Percentiles rank a stretch among this genome's conserved stretches.
Conservation (phyloP, 2,888 invertebrate species). For the Tetropium fuscum region DNA sequence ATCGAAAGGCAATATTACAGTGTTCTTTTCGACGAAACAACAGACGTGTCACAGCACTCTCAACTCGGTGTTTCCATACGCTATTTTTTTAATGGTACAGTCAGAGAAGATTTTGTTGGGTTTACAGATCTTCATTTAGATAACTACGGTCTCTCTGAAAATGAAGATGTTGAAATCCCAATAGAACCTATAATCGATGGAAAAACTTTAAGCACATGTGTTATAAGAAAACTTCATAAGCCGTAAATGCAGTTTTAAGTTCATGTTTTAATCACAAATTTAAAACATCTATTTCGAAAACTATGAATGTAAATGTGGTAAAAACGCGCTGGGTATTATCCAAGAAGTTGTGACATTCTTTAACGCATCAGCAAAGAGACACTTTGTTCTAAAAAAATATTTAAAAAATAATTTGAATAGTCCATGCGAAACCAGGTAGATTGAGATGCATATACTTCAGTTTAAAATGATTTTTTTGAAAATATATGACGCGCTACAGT, state of each 20-base stretch:
- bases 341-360: conserved; percentile 10
- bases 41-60: neutral
- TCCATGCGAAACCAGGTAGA: conserved; percentile 15
- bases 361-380: conserved; percentile 6
- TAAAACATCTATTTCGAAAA: conserved; percentile 13
- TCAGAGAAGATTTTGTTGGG: conserved; percentile 1
- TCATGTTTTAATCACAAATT: conserved; percentile 6
- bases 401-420: conserved; percentile 8
- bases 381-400: conserved; percentile 11
- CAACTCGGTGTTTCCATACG: neutral
- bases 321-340: conserved; percentile 10
- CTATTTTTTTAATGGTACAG: neutral
- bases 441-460: conserved; percentile 12
- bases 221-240: neutral
- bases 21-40: neutral
- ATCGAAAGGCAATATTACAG: neutral
- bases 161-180: neutral
- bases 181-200: conserved; percentile 12
- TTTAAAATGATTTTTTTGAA: conserved; percentile 4
- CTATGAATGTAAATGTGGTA: neutral
- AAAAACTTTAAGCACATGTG: conserved; percentile 1
- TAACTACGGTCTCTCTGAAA: conserved; percentile 1
- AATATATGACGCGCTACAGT: neutral
- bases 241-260: conserved; percentile 4
- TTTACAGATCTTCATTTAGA: neutral